Evolutionary conservation across 2,113 vertebrate genomes (phyloP).

Genomic region (Rhinichthys klamathensis): DNA sequence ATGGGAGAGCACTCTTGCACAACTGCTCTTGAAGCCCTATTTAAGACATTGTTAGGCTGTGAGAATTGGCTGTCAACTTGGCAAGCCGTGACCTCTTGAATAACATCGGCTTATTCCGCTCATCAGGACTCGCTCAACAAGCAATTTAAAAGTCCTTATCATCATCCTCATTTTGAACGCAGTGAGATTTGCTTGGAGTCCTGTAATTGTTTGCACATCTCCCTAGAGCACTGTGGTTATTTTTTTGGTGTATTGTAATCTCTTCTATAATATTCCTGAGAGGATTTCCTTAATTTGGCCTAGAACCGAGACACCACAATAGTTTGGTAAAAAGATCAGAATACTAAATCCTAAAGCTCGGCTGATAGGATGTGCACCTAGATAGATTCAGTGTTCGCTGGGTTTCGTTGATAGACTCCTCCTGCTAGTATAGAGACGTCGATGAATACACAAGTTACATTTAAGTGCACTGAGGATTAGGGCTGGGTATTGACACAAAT

Average conservation of each 20-base stretch:
- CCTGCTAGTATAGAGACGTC: not conserved
- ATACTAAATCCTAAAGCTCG: not conserved
- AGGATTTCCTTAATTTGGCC: not conserved
- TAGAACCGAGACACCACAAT: not conserved
- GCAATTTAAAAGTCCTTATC: slow-evolving; percentile 31
- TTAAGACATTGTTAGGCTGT: slow-evolving; percentile 26
- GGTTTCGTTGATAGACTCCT: not conserved
- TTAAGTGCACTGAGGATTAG: too few relatives aligned
- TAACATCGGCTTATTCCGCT: slow-evolving; percentile 3
- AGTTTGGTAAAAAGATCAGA: not conserved
- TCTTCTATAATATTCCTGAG: not conserved
- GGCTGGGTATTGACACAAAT: too few relatives aligned
- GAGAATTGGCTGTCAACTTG: slow-evolving; percentile 29
- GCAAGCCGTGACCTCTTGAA: not conserved
- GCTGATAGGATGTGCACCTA: not conserved
- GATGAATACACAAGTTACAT: not conserved
- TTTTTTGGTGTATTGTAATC: slow-evolving; percentile 12
- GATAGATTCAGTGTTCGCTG: not conserved
- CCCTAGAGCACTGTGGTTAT: not conserved
- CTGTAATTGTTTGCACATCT: slow-evolving; percentile 9
- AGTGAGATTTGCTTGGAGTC: not conserved
- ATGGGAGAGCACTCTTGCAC: not conserved
- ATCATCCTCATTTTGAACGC: not conserved
- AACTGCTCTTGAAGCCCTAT: slow-evolving; percentile 1
- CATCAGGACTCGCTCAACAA: slow-evolving; percentile 8